phyloP scores from a whole-genome alignment of 2,888 invertebrate genomes.

The Nomada fucata region DNA sequence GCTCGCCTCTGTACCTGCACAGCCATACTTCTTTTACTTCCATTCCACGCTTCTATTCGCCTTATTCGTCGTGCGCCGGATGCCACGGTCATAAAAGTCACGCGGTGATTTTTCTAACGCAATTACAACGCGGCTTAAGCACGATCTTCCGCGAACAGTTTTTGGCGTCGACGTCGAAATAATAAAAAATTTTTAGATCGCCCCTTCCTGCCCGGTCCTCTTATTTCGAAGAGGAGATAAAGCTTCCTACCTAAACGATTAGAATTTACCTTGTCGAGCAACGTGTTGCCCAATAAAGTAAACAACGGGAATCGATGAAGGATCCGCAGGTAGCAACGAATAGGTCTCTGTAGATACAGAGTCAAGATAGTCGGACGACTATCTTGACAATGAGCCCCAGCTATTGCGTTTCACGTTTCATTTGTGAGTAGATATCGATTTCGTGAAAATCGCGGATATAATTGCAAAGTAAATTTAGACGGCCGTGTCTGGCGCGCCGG shows the following conservation, averaged over 20 bases:
- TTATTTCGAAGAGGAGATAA: no score
- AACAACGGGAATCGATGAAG: background rate
- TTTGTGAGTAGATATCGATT: no score
- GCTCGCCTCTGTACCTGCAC: constrained; percentile 49
- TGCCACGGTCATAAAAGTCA: constrained; percentile 49
- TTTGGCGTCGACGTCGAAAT: background rate
- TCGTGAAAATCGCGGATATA: no score
- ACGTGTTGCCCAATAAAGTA: background rate
- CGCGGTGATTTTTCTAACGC: constrained; percentile 34
- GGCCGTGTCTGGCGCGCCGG: no score
- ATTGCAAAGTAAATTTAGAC: no score
- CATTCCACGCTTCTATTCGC: background rate
- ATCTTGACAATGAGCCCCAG: constrained; percentile 25
- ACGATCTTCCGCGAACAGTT: background rate
- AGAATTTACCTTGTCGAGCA: background rate
- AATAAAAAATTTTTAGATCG: background rate
- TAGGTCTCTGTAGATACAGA: constrained; percentile 13
- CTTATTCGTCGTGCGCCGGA: constrained; percentile 31
- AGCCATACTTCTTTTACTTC: constrained; percentile 48
- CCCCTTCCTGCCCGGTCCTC: no score
- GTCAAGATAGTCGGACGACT: no score
- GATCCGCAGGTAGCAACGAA: background rate
- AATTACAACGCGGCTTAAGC: background rate
- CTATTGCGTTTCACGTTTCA: no score
- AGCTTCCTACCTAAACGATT: background rate